phyloP scores from a whole-genome alignment of 2,797 vertebrate genomes.

The Pitangus sulphuratus region DNA sequence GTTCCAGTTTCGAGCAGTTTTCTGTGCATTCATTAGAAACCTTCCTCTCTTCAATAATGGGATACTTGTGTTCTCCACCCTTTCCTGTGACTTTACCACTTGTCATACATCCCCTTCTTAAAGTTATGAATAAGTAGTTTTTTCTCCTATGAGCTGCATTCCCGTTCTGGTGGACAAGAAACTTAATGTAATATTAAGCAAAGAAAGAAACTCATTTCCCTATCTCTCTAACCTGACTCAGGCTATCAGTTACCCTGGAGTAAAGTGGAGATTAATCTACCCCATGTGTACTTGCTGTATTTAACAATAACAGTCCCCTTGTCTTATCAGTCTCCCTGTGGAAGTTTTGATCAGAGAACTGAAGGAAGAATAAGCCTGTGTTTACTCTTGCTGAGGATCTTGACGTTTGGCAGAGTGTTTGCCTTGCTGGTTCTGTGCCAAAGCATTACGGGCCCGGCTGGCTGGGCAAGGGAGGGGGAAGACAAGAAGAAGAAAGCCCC shows the following conservation, averaged over 20 bases:
- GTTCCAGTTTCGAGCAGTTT: background rate
- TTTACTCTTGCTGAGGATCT: conserved; percentile 63
- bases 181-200: conserved; percentile 55
- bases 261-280: conserved; percentile 57
- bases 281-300: conserved; percentile 44
- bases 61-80: conserved; percentile 8
- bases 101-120: background rate
- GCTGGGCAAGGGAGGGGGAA: background rate
- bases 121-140: background rate
- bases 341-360: conserved; percentile 61
- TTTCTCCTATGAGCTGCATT: background rate
- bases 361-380: conserved; percentile 53
- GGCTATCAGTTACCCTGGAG: conserved; percentile 45
- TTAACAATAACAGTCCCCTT: conserved; percentile 39
- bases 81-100: conserved; percentile 46
- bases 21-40: background rate
- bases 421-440: conserved; percentile 53
- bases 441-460: background rate
- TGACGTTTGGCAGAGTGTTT: conserved; percentile 56
- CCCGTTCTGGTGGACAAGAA: conserved; percentile 14
- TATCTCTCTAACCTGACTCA: conserved; percentile 28
- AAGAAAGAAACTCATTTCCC: conserved; percentile 49
- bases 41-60: background rate
- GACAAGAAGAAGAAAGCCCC: background rate
- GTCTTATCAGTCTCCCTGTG: conserved; percentile 64